These are phyloP conservation scores for Julus scandinavius DNA, from an alignment of 2,888 invertebrate genomes.

Conservation along the genomic window DNA sequence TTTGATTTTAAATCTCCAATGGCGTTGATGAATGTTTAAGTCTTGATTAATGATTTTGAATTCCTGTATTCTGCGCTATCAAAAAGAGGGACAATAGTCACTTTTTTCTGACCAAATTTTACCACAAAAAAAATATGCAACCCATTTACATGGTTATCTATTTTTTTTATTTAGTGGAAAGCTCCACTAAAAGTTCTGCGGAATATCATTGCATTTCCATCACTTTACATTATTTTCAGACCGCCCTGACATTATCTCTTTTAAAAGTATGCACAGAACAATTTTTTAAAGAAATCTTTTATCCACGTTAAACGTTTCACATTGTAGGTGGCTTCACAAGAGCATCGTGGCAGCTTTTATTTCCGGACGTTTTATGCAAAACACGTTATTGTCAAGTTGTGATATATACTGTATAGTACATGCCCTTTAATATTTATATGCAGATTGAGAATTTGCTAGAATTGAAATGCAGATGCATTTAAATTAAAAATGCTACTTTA, in stretches of 20 bases:
- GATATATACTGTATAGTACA: not conserved
- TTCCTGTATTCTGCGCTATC: no score
- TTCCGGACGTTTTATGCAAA: not conserved
- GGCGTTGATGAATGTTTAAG: no score
- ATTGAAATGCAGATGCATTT: not conserved
- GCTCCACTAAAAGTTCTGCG: not conserved
- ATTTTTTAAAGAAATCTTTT: not conserved
- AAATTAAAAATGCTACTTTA: not conserved
- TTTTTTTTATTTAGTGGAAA: not conserved
- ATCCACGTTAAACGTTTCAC: not conserved
- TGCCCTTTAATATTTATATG: not conserved
- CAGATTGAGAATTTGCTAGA: not conserved
- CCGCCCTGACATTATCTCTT: not conserved
- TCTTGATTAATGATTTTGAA: no score
- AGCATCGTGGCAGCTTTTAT: not conserved
- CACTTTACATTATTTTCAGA: constrained; percentile 13
- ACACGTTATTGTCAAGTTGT: not conserved
- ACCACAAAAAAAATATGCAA: not conserved
- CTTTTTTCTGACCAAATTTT: not conserved
- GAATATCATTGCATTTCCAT: constrained; percentile 28
- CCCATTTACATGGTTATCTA: not conserved
- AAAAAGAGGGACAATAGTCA: no score
- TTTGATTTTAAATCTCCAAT: no score
- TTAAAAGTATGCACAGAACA: not conserved
- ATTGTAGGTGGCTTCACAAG: not conserved